Conservation (phyloP, 2,797 vertebrate species). For the Anas acuta region DNA sequence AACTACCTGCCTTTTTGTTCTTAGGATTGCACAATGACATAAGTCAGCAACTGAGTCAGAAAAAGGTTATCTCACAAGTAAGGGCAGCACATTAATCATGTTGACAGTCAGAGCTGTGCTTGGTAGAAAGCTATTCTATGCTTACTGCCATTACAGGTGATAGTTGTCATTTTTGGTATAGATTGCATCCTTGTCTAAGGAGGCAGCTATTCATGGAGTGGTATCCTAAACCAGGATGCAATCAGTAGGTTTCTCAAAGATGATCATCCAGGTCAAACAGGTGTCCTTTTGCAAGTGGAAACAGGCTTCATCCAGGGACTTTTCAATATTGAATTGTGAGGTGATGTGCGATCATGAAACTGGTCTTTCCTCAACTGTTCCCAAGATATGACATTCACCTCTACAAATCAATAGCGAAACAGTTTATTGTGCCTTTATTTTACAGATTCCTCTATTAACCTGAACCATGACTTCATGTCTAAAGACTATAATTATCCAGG, state of each 20-base stretch:
- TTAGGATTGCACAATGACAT: neutral
- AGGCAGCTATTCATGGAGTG: neutral
- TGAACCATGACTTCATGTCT: neutral
- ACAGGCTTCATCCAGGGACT: neutral
- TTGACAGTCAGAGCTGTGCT: slow-evolving; percentile 17
- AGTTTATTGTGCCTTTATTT: neutral
- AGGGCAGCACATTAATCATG: slow-evolving; percentile 15
- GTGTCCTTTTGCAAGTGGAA: neutral
- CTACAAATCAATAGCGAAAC: neutral
- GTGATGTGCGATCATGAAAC: neutral
- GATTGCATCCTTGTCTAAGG: neutral
- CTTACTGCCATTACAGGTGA: neutral
- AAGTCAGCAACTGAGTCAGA: slow-evolving; percentile 17
- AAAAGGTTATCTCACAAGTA: slow-evolving; percentile 11
- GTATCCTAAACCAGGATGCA: neutral
- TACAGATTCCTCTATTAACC: neutral
- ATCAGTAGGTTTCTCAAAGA: neutral
- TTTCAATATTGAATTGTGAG: neutral
- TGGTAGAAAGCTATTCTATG: neutral
- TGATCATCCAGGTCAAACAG: neutral
- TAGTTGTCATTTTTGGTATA: neutral
- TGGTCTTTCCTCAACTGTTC: neutral
- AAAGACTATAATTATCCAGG: neutral
- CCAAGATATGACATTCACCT: neutral
- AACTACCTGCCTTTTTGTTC: neutral